Percentiles rank a stretch among this genome's conserved stretches.
Evolutionary conservation across 2,113 vertebrate species (phyloP).

Genomic region (Jaculus jaculus): DNA sequence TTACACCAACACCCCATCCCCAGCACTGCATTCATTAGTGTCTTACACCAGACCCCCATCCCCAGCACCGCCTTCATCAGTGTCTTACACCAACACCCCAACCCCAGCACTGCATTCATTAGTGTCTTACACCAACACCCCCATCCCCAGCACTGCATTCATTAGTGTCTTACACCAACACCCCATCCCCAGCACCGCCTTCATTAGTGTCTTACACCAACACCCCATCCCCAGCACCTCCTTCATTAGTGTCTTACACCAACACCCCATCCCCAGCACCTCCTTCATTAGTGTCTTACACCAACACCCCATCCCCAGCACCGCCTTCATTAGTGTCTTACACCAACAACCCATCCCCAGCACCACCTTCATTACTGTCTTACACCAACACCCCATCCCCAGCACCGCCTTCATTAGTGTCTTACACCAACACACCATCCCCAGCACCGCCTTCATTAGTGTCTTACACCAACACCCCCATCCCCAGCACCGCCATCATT

Average conservation of each 20-base stretch:
- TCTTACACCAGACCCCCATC: background rate
- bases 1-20: too few species aligned
- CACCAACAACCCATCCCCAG: too few species aligned
- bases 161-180: too few species aligned
- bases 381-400: background rate
- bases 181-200: too few species aligned
- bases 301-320: background rate
- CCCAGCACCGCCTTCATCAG: background rate
- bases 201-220: fast-evolving
- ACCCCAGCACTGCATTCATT: fast-evolving
- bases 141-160: background rate
- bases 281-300: fast-evolving
- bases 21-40: fast-evolving
- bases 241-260: too few species aligned
- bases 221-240: background rate
- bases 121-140: background rate
- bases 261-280: too few species aligned
- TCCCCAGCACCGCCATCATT: background rate
- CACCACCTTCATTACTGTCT: fast-evolving
- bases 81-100: too few species aligned
- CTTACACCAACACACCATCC: too few species aligned
- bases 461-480: background rate
- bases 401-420: background rate
- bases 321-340: background rate
- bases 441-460: fast-evolving